phyloP scores from a whole-genome alignment of 1,140 invertebrate species.

The Cydia amplana region DNA sequence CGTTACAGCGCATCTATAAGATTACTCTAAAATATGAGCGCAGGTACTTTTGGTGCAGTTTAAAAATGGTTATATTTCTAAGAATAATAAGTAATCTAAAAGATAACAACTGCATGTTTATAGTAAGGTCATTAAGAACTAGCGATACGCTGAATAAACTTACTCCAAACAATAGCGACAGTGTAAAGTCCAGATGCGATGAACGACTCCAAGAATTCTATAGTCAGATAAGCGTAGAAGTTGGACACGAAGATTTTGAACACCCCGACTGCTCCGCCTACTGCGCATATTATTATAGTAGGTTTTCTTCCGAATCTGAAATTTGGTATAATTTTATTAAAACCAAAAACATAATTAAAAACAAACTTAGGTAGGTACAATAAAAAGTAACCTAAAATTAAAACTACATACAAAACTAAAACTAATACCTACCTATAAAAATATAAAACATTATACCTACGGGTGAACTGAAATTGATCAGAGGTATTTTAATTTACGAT shows the following conservation, averaged over 20 bases:
- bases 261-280: constrained; percentile 56
- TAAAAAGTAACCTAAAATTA: too few species aligned
- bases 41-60: constrained; percentile 1
- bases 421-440: too few species aligned
- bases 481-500: not conserved
- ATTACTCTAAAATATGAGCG: too few species aligned
- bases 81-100: too few species aligned
- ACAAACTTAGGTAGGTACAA: too few species aligned
- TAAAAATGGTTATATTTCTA: not conserved
- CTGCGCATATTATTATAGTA: constrained; percentile 57
- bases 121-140: not conserved
- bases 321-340: too few species aligned
- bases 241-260: constrained; percentile 60
- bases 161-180: constrained; percentile 63
- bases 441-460: too few species aligned
- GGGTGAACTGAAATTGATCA: too few species aligned
- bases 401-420: too few species aligned
- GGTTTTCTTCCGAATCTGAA: constrained; percentile 67
- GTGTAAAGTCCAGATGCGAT: constrained; percentile 63
- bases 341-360: too few species aligned
- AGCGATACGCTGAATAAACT: constrained; percentile 36
- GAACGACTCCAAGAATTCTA: constrained; percentile 65
- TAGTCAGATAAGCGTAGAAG: constrained; percentile 54
- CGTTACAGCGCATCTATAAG: too few species aligned
- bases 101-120: not conserved